Percentiles rank a stretch among this genome's conserved stretches.
phyloP scores from a whole-genome alignment of 1,140 invertebrate genomes.

The Branchinecta lynchi region DNA sequence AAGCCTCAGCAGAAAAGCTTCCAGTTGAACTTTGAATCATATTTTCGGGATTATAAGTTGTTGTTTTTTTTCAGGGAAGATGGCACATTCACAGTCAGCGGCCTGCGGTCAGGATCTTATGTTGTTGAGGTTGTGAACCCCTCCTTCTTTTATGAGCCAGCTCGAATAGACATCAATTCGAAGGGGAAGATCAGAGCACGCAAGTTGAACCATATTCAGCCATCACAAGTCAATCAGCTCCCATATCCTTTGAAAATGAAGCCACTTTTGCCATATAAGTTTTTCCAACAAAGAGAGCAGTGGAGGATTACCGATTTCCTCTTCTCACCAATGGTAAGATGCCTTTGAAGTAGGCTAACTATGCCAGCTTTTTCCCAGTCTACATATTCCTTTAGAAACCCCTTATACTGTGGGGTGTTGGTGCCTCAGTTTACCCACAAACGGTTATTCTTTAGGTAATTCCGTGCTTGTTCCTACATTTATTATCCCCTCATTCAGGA shows the following conservation, averaged over 20 bases:
- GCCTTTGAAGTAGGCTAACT: no score
- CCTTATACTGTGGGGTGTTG: no score
- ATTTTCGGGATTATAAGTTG: conserved; percentile 19
- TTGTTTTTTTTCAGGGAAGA: conserved; percentile 50
- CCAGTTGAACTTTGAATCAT: not conserved
- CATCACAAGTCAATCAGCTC: conserved; percentile 64
- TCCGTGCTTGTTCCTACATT: no score
- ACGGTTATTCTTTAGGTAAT: no score
- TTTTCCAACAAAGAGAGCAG: conserved; percentile 86
- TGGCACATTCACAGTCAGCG: conserved; percentile 77
- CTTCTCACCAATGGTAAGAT: conserved; percentile 77
- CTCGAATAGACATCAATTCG: conserved; percentile 83
- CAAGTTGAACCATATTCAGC: conserved; percentile 87
- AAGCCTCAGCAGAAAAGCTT: no score
- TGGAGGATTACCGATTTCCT: conserved; percentile 88
- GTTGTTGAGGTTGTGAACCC: conserved; percentile 83
- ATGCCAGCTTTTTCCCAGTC: no score
- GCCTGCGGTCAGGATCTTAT: conserved; percentile 84
- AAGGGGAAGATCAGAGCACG: conserved; percentile 91
- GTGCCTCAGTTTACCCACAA: no score
- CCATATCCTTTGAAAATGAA: conserved; percentile 82
- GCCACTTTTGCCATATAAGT: conserved; percentile 58
- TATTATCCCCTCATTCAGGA: no score
- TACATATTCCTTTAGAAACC: no score
- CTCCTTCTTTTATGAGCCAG: conserved; percentile 76